Evolutionary conservation across 2,113 vertebrate genomes (phyloP), one percentile per base, ranked within the genome.

Genomic region (Rallus limicola): DNA sequence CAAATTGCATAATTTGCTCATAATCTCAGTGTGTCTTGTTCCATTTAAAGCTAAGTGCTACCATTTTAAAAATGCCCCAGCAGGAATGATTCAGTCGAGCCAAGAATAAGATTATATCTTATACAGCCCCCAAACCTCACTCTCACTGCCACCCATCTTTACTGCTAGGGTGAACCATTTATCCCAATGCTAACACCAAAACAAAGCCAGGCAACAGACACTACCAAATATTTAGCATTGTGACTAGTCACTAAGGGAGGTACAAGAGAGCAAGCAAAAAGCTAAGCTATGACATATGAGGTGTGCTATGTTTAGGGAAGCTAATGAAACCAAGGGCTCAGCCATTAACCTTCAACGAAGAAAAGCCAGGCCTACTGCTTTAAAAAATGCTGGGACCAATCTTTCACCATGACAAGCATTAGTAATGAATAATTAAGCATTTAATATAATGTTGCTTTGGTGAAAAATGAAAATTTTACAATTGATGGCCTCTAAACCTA

Each of bases 371-470:
- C 97, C 98, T 97, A 97, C 98, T 98, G 97, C 98, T 98, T 98
- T 98, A 98, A 97, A 98, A 98, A 98, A 98, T 97, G 97, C 98
- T 97, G 65, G 96, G 97, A 97, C 97, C 97, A 98, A 98, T 99
- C 98, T 98, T 99, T 99, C 99, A 99, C 97, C 93, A 97, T 98
- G 99, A 98, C 99, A 99, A 95, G 97, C 98, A 98, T 98, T 98
- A 98, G 98, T 98, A 97, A 99, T 99, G 98, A 99, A 99, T 99
- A 99, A 99, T 99, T 99, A 99, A 99, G 98, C 98, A 98, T 98
- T 98, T 99, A 98, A 99, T 99, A 99, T 98, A 98, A 99, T 97
- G 98, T 98, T 98, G 98, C 98, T 95, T 98, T 96, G 94, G 97
- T 98, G 97, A 98, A 98, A 99, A 99, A 99, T 98, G 98, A 98